Evolutionary conservation across 2,113 vertebrate species (phyloP), one percentile per base, ranked within the genome.

Genomic region (Scomber colias): DNA sequence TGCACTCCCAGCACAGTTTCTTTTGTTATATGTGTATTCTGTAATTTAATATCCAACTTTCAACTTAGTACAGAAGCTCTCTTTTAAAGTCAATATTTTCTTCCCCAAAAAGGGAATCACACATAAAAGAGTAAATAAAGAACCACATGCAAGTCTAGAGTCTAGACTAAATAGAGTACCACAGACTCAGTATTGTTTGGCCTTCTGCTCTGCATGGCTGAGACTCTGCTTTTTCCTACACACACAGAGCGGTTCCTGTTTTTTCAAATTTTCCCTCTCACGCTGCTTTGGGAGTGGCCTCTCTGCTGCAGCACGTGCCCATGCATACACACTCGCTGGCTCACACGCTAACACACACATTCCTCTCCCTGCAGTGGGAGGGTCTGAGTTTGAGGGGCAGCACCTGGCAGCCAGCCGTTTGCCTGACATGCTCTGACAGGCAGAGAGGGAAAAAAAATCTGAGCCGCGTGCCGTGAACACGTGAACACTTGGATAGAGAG

Each of bases 191-290:
- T 17, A 57, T 30, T 62, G 56, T 82, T 69, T 63, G 53, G 55
- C 16, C 54, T 66, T 10, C 2, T 4, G 48, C 64, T 27, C 27
- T 49, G 31, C 24, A 5, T 0, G 50, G 35, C 0, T 5, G 60
- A 6, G 16, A 31, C 6, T 5, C 48, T 0, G 16, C 16, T 30
- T 70, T 66, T 66, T 77, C 15, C 59, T 53, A 3, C 45, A 64
- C 62, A 63, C 62, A 63, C 46, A 71, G 13, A 45, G 62, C 44
- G 9, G 31, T 85, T 85, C 73, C 80, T 89, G 61, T 80, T 82
- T 87, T 89, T 93, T 93, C 88, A 91, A 93, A 90, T 77, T 40
- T 5, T 90, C 90, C 90, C 86, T 85, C 85, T 74, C 71, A 0
- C 17, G 31, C 21, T 0, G 4, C 51, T 24, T 11, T 51, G 82